phyloP scores from a whole-genome alignment of 2,888 invertebrate genomes.

The Entomobrya proxima region DNA sequence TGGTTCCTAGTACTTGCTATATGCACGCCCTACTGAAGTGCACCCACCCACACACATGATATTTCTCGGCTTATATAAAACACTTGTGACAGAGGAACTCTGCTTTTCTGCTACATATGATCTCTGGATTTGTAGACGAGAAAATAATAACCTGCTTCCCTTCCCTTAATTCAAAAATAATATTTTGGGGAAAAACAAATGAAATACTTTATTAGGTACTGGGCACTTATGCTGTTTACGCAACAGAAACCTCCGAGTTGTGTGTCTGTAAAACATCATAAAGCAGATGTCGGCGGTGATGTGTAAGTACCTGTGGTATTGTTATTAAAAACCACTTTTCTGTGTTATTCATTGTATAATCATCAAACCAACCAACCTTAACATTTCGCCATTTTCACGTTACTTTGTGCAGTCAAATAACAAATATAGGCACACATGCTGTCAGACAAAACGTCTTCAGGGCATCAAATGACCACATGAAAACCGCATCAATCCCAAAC shows the following conservation, averaged over 20 bases:
- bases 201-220: slow-evolving; percentile 1
- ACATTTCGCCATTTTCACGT: no score
- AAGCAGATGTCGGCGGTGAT: neutral
- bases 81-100: neutral
- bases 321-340: neutral
- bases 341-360: neutral
- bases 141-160: neutral
- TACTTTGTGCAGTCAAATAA: no score
- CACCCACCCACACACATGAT: no score
- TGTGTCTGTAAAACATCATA: no score
- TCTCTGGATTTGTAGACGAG: no score
- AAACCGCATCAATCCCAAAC: no score
- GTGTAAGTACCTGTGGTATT: no score
- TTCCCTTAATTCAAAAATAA: slow-evolving; percentile 34
- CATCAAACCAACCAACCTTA: neutral
- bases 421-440: neutral
- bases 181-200: neutral
- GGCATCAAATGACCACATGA: neutral
- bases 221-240: no score
- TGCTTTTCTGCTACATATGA: neutral
- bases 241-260: no score
- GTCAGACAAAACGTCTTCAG: slow-evolving; percentile 1
- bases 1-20: no score
- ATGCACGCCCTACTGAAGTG: no score
- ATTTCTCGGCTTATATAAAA: no score